Conservation (phyloP, 2,888 invertebrate species). For the Pterobdella sp. region DNA sequence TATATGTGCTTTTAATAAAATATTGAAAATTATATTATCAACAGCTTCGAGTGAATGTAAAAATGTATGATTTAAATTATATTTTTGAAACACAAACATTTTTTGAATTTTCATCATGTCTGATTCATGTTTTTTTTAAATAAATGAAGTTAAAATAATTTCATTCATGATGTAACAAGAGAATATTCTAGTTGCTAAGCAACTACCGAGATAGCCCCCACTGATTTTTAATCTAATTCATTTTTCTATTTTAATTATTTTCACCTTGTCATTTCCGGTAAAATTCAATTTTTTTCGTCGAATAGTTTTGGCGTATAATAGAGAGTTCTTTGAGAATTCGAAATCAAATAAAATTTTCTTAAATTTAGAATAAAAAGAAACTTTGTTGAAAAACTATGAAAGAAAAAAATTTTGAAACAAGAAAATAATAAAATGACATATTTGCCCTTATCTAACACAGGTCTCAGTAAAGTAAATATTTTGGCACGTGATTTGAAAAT, state of each 20-base stretch:
- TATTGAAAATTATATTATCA: too few relatives aligned
- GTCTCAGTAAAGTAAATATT: background rate
- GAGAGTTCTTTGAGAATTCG: too few relatives aligned
- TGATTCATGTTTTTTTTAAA: too few relatives aligned
- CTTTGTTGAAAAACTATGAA: background rate
- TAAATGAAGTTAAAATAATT: too few relatives aligned
- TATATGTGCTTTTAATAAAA: background rate
- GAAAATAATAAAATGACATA: constrained; percentile 2
- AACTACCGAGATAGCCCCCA: background rate
- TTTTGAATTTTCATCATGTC: too few relatives aligned
- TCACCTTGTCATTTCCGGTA: constrained; percentile 11
- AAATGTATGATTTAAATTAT: background rate
- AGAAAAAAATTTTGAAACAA: background rate
- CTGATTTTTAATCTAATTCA: constrained; percentile 10
- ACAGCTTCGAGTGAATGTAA: too few relatives aligned
- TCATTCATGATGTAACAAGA: too few relatives aligned
- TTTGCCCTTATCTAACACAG: constrained; percentile 14
- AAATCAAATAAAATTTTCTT: too few relatives aligned
- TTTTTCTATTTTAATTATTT: constrained; percentile 7
- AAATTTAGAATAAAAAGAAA: background rate
- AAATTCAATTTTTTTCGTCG: constrained; percentile 1
- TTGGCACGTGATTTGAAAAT: constrained; percentile 12
- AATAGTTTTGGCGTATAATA: too few relatives aligned
- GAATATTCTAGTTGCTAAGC: background rate
- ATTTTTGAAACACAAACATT: too few relatives aligned